Conservation (phyloP, 2,888 invertebrate genomes). For the Perdita meconis region DNA sequence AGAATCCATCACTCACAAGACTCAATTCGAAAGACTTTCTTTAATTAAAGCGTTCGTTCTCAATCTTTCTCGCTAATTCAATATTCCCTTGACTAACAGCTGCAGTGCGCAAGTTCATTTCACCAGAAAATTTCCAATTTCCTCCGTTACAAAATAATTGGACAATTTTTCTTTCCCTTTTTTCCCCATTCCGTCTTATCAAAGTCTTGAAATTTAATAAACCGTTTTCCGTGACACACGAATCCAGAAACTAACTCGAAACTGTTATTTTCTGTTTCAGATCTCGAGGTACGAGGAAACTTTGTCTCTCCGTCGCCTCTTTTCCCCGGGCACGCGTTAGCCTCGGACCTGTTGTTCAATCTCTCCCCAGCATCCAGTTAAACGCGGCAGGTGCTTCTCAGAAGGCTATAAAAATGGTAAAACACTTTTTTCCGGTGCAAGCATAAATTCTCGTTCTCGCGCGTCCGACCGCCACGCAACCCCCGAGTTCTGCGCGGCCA, state of each 20-base stretch:
- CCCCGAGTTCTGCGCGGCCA: not conserved
- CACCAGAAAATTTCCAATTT: too few relatives aligned
- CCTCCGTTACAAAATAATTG: too few relatives aligned
- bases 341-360: conserved; percentile 47
- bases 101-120: too few relatives aligned
- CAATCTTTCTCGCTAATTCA: too few relatives aligned
- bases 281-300: conserved; percentile 28
- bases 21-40: too few relatives aligned
- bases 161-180: too few relatives aligned
- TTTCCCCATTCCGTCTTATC: too few relatives aligned
- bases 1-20: too few relatives aligned
- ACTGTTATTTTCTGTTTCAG: conserved; percentile 42
- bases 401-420: conserved; percentile 45
- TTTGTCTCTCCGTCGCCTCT: not conserved
- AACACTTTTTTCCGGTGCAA: conserved; percentile 32
- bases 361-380: conserved; percentile 34
- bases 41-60: too few relatives aligned
- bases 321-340: not conserved
- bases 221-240: too few relatives aligned
- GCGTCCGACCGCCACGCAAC: not conserved
- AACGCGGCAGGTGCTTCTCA: conserved; percentile 31
- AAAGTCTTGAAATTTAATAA: too few relatives aligned
- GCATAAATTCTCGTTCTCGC: conserved; percentile 51
- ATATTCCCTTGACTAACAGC: too few relatives aligned
- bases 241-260: not conserved